Conservation (phyloP, 2,113 vertebrate genomes). For the Tragelaphus buxtoni region DNA sequence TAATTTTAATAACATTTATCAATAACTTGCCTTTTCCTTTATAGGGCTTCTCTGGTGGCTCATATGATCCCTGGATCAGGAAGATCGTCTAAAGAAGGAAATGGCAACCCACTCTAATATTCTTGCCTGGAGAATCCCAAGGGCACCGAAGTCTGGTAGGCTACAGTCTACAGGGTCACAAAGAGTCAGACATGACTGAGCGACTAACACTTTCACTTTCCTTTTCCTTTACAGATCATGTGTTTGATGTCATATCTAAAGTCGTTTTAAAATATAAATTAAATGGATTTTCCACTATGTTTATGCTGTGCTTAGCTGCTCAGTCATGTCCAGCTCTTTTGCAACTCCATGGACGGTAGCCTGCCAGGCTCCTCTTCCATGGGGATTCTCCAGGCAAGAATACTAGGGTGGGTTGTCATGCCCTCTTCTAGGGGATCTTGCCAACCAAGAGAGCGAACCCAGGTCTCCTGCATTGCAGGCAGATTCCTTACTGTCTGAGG, state of each 20-base stretch:
- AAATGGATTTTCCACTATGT: not conserved
- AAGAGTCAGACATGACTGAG: not conserved
- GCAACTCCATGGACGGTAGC: not conserved
- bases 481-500: not conserved
- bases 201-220: not conserved
- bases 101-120: not conserved
- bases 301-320: not conserved
- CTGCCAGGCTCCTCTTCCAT: not conserved
- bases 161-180: not conserved
- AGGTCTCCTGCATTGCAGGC: not conserved
- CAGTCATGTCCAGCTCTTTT: not conserved
- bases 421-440: not conserved
- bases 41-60: not conserved
- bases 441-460: not conserved
- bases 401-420: not conserved
- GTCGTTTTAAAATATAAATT: not conserved
- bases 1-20: not conserved
- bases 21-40: not conserved
- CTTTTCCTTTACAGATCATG: not conserved
- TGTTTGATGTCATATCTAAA: not conserved
- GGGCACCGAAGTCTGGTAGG: not conserved
- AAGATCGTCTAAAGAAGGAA: not conserved
- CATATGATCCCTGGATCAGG: not conserved
- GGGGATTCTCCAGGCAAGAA: not conserved
- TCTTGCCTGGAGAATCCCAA: not conserved